Percentiles rank a stretch among this genome's conserved stretches.
Evolutionary conservation across 2,888 invertebrate species (phyloP).

Genomic region (Brachynemurus nebulosus): DNA sequence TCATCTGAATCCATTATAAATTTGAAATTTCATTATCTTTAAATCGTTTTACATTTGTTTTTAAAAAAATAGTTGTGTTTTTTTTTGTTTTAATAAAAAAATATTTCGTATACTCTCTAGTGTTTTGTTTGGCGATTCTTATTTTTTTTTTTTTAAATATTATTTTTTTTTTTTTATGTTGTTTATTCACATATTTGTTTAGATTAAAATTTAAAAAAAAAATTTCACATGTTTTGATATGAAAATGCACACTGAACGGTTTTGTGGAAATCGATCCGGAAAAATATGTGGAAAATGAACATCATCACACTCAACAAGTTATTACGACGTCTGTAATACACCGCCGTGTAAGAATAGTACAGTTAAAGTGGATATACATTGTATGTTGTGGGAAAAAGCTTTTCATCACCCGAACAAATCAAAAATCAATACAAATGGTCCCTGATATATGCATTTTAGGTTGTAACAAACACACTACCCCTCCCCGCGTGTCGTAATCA

Average conservation of each 20-base stretch:
- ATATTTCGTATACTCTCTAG: neutral
- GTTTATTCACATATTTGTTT: no score
- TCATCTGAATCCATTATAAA: conserved; percentile 10
- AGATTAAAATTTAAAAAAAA: no score
- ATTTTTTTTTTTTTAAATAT: no score
- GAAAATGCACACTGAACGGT: no score
- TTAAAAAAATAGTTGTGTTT: neutral
- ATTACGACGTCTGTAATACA: neutral
- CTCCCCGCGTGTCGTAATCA: no score
- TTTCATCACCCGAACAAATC: conserved; percentile 8
- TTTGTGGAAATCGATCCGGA: no score
- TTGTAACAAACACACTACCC: conserved; percentile 1
- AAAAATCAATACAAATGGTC: conserved; percentile 12
- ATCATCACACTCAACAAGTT: conserved; percentile 6
- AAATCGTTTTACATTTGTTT: no score
- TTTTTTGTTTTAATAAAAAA: neutral
- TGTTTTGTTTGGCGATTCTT: neutral
- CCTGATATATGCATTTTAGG: conserved; percentile 10
- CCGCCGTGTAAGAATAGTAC: neutral
- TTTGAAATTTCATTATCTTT: no score
- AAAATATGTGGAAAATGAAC: no score
- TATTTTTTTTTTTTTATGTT: no score
- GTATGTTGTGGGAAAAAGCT: conserved; percentile 1
- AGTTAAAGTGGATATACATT: neutral
- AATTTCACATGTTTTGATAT: no score